Base-by-base conservation (phyloP, 2,888 invertebrate genomes). In the Philaethria dido region DNA sequence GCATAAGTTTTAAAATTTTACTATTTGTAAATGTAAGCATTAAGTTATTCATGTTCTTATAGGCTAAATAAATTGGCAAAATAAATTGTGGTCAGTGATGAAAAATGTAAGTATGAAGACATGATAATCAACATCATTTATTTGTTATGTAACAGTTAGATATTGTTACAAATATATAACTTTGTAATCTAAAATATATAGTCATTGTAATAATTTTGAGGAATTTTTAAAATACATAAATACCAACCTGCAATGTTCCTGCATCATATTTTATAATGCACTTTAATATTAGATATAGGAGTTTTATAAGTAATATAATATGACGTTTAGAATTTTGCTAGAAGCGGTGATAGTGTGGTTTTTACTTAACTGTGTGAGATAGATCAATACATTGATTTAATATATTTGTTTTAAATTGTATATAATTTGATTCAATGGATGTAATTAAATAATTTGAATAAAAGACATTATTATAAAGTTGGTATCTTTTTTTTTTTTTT, bases 391-490 rank as follows among this genome's bases (percentile, higher is more conserved):
- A 57, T 48, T 64, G 18, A 22, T 39, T 55, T 47, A 39, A 57
- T 20, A 25, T 52, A 52, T 29, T 50, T 52, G 25, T 1, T 36
- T 47, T 57, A n/a, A 11, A 36, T 45, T 63, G 55, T 55, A n/a
- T 50, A 57, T 64, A 25, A 39, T 44, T 57, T 63, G 33, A 55
- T 64, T 64, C 18, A 64, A 25, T 52, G 44, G 0, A 33, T 54
- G 62, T 48, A 59, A 39, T 65, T 59, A 29, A 52, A 29, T 39
- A 57, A 48, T 48, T 42, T 16, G 11, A 65, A 50, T 57, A 64
- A 64, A 59, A 64, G 64, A 65, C 64, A 65, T 48, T 13, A 45
- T 25, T 47, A 48, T 22, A 52, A 33, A 52, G n/a, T 25, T 2
- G 39, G 13, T 50, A 33, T 52, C 16, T 29, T 50, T 48, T 39